Conservation (phyloP, 2,113 vertebrate genomes). For the Mormyrus lacerda region DNA sequence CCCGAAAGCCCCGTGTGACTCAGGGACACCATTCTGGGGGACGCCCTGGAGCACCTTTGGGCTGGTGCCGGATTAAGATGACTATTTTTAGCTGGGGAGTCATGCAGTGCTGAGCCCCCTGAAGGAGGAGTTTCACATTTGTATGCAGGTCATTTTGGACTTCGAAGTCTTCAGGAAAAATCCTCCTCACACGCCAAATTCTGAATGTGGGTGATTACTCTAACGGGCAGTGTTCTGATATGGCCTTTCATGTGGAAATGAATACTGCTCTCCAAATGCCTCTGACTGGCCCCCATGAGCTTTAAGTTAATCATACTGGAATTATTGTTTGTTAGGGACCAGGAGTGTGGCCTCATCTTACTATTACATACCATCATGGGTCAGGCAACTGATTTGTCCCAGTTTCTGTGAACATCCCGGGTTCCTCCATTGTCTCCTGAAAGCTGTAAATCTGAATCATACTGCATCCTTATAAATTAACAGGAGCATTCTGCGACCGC, state of each 20-base stretch:
- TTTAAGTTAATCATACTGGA: not conserved
- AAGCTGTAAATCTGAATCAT: not conserved
- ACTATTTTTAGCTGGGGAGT: constrained; percentile 23
- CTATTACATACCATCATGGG: not conserved
- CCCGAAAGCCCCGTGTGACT: constrained; percentile 14
- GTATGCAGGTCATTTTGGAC: constrained; percentile 38
- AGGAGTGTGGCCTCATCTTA: not conserved
- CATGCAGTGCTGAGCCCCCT: not conserved
- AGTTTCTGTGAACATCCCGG: not conserved
- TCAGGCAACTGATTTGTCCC: not conserved
- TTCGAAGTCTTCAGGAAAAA: constrained; percentile 32
- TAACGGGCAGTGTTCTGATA: constrained; percentile 31
- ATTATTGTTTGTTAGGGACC: not conserved
- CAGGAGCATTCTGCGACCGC: not conserved
- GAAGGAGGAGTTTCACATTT: constrained; percentile 34
- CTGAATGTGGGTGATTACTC: constrained; percentile 28
- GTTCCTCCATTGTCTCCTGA: not conserved
- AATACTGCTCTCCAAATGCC: constrained; percentile 27
- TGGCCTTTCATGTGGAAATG: constrained; percentile 30
- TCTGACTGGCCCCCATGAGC: constrained; percentile 15
- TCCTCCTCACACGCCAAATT: constrained; percentile 26
- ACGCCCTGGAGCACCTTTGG: constrained; percentile 22
- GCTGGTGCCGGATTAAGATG: constrained; percentile 22
- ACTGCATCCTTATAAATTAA: not conserved
- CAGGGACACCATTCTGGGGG: constrained; percentile 8